These are phyloP conservation scores for Columbina picui DNA, from an alignment of 2,113 vertebrate genomes.

Conservation along the genomic window DNA sequence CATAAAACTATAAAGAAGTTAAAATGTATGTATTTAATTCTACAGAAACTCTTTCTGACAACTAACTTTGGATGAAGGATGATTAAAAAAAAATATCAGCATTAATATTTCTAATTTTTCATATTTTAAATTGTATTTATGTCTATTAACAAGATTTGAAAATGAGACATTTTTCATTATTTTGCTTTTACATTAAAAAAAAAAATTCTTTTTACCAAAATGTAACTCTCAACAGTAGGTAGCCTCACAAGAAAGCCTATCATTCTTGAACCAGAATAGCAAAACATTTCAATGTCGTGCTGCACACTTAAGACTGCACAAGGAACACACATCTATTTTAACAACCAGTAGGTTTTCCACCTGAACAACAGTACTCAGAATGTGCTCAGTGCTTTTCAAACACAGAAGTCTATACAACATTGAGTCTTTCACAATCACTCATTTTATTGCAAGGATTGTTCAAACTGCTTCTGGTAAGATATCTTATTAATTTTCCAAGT, in stretches of 20 bases:
- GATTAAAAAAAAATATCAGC: background rate
- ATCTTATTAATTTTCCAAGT: background rate
- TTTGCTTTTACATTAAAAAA: background rate
- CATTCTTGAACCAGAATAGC: background rate
- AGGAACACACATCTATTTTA: background rate
- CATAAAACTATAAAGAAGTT: background rate
- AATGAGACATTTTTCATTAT: background rate
- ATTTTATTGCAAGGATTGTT: background rate
- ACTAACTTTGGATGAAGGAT: background rate
- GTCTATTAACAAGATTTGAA: background rate
- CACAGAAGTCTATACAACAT: accelerated
- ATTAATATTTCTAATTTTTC: background rate
- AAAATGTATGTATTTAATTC: background rate
- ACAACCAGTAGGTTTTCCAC: background rate
- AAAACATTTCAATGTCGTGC: background rate
- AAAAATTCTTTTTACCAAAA: background rate
- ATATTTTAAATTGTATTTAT: background rate
- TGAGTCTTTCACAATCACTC: accelerated
- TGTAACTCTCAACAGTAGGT: background rate
- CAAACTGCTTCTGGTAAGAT: background rate
- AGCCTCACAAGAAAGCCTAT: background rate
- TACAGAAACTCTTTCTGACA: background rate
- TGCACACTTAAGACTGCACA: background rate
- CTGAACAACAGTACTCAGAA: background rate
- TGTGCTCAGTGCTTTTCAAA: background rate